A percentile compares a stretch with the other conserved stretches of the same genome.
Evolutionary conservation across 2,113 vertebrate genomes (phyloP).

Genomic region (Nothocercus julius): DNA sequence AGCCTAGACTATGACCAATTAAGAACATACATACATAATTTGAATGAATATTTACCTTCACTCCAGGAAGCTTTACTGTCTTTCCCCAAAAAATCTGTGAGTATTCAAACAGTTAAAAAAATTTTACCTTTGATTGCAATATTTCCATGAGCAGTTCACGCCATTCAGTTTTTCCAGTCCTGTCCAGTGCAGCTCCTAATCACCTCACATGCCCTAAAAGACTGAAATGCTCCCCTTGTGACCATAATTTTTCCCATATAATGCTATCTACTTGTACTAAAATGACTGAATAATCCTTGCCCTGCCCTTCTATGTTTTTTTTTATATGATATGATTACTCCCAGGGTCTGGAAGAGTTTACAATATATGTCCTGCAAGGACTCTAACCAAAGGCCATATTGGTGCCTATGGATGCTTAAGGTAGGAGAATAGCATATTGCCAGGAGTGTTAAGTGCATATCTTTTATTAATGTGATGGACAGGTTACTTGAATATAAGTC

Average conservation of each 20-base stretch:
- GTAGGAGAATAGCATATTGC: no score
- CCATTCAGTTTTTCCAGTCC: neutral
- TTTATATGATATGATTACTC: neutral
- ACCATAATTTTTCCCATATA: neutral
- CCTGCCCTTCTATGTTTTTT: neutral
- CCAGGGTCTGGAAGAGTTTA: neutral
- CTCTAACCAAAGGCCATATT: neutral
- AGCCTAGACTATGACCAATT: neutral
- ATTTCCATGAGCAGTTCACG: neutral
- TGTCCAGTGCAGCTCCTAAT: neutral
- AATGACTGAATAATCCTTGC: neutral
- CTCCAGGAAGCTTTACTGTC: neutral
- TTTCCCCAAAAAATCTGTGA: neutral
- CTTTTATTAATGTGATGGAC: no score
- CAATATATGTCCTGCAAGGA: neutral
- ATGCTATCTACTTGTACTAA: neutral
- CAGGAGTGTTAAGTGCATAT: no score
- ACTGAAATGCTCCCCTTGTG: neutral
- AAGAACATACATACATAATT: neutral
- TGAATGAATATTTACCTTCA: neutral
- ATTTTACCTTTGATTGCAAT: neutral
- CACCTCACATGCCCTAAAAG: neutral
- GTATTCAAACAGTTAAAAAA: neutral
- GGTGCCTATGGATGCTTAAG: no score
- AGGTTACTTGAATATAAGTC: no score